Conservation (phyloP, 2,113 vertebrate species). For the Labrus mixtus region DNA sequence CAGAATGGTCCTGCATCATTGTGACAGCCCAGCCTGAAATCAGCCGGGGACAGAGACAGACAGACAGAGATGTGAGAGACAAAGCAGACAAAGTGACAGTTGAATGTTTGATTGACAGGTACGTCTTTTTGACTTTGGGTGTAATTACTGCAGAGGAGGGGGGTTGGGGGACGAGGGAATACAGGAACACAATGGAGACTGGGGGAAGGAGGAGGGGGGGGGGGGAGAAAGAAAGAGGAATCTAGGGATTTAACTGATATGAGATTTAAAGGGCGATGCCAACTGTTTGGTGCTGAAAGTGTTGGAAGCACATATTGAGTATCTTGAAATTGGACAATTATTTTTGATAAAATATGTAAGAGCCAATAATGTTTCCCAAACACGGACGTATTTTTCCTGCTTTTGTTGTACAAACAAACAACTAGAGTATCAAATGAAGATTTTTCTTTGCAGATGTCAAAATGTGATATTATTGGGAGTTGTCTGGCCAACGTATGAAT, state of each 20-base stretch:
- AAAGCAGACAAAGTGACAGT: conserved; percentile 68
- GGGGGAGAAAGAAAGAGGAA: conserved; percentile 27
- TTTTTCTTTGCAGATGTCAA: too few species aligned
- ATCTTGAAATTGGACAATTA: conserved; percentile 25
- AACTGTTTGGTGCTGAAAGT: conserved; percentile 29
- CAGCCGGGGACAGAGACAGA: conserved; percentile 51
- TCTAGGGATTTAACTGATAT: conserved; percentile 47
- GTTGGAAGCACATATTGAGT: conserved; percentile 14
- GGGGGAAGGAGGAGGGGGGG: conserved; percentile 39
- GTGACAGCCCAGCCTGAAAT: conserved; percentile 77
- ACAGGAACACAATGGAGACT: conserved; percentile 63
- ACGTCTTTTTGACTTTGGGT: conserved; percentile 71
- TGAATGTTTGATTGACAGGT: conserved; percentile 73
- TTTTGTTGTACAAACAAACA: too few species aligned
- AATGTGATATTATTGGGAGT: too few species aligned
- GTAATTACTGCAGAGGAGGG: conserved; percentile 71
- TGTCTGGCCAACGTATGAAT: too few species aligned
- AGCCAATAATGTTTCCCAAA: neutral
- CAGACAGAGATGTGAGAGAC: conserved; percentile 67
- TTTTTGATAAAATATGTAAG: conserved; percentile 3
- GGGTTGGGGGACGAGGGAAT: conserved; percentile 37
- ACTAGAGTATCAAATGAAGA: too few species aligned
- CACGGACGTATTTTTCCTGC: too few species aligned
- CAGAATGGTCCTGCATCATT: conserved; percentile 26
- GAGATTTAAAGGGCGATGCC: conserved; percentile 46